Evolutionary conservation across 2,113 vertebrate genomes (phyloP), one percentile per base, ranked within the genome.

Genomic region (Xenopus laevis): DNA sequence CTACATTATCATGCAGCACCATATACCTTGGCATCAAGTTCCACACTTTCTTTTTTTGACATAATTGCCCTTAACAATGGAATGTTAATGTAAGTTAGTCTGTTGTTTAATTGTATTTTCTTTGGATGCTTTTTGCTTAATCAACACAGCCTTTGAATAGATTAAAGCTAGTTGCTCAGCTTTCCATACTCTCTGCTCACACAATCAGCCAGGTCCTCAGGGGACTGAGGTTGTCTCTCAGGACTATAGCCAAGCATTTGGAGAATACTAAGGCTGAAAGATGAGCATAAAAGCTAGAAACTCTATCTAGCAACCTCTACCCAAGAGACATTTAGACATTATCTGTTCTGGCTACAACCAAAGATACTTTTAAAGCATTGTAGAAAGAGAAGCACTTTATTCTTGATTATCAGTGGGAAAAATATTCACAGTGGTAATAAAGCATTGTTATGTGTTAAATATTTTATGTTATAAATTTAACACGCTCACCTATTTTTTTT

Each of bases 251-350:
- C 71, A 65, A 72, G 18, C 61, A 44, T 30, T 44, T 17, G 50
- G 20, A 65, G 44, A 72, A 72, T 72, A 62, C 71, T 61, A 45
- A n/a, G 13, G 62, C 50, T 67, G 72, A 61, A 66, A 74, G 64
- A 74, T 68, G 13, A 74, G 64, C 44, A 67, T 33, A 61, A 68
- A 50, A 52, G 64, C 71, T 10, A n/a, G 72, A 52, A 74, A 74
- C n/a, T 40, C 44, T 50, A 61, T 40, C 33, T 40, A 40, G 68
- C 65, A 45, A 33, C 45, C 45, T 27, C 46, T 47, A 55, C 27
- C 40, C 15, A n/a, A 67, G 57, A 67, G 66, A 16, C 20, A 68
- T 68, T 74, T 52, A 74, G 55, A 33, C 20, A 15, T 68, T 27
- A 74, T 74, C 63, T 66, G 9, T 21, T 20, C 33, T 61, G 44